phyloP scores from a whole-genome alignment of 2,113 vertebrate species.

The Salvelinus sp. region DNA sequence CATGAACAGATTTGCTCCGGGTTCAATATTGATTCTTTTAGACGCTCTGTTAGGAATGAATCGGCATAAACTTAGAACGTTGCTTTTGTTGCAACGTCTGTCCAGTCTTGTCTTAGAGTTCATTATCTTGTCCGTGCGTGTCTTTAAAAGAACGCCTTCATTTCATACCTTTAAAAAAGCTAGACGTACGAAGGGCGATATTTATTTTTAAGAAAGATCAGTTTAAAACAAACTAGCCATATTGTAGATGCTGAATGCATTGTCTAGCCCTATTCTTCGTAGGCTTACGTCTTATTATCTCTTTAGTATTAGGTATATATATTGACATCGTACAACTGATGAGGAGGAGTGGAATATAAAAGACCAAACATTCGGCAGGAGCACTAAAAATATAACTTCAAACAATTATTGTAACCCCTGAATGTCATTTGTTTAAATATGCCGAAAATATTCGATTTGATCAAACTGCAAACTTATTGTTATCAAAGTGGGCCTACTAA shows the following conservation, averaged over 20 bases:
- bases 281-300: too few species aligned
- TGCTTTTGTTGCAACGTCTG: background rate
- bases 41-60: background rate
- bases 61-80: background rate
- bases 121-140: background rate
- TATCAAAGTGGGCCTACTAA: too few species aligned
- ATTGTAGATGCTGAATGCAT: background rate
- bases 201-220: background rate
- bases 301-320: too few species aligned
- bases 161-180: background rate
- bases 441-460: too few species aligned
- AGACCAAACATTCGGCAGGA: too few species aligned
- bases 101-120: background rate
- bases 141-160: background rate
- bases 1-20: slow-evolving; percentile 29
- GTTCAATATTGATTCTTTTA: slow-evolving; percentile 20
- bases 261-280: background rate
- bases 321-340: too few species aligned
- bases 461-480: too few species aligned
- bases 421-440: too few species aligned
- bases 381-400: too few species aligned
- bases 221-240: background rate
- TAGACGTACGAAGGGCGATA: background rate
- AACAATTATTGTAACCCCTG: too few species aligned
- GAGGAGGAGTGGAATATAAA: too few species aligned